Base-by-base conservation (phyloP, 1,140 invertebrate genomes). In the Caerostris extrusa region DNA sequence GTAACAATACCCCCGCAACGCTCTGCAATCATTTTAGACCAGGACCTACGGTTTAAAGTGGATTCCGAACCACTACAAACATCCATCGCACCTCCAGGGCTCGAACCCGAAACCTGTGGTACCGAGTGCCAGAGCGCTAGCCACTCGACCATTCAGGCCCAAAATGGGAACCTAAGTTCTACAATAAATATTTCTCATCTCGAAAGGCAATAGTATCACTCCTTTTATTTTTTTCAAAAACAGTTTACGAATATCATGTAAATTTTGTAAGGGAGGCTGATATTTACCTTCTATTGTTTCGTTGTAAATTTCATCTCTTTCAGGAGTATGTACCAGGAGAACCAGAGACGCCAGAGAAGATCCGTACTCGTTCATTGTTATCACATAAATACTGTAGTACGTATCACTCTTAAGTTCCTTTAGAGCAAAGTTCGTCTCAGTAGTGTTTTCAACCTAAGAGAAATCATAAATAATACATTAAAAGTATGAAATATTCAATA, bases 271-370 rank as follows among this genome's bases (percentile, higher is more conserved):
- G 0, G n/a, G 64, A 67, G n/a, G n/a, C 3, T 67, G 12, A 67
- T n/a, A 85, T 2, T 53, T 81, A 94, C 93, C 94, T 82, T 71
- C 64, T 1, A 92, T 64, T 3, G 86, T 92, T 19, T 94, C 94
- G 10, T 94, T 94, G 50, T 95, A 91, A n/a, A 94, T 94, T 14
- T 89, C 89, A 71, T 93, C 94, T 12, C 87, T n/a, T n/a, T 83
- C 82, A 95, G 97, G 96, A 3, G 97, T 97, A 95, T 98, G 98
- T 90, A 98, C 96, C 92, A 97, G 96, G 34, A 98, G 96, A 95
- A 98, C 97, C 53, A 98, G 98, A 3, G 98, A 98, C 17, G 98
- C 98, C 77, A 98, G 96, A 5, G 98, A 98, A 57, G 97, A 97
- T 7, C 98, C 98, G 95, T 97, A 97, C 71, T 97, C 96, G 95